phyloP scores from a whole-genome alignment of 2,797 vertebrate genomes.

The Poeciliopsis infans region DNA sequence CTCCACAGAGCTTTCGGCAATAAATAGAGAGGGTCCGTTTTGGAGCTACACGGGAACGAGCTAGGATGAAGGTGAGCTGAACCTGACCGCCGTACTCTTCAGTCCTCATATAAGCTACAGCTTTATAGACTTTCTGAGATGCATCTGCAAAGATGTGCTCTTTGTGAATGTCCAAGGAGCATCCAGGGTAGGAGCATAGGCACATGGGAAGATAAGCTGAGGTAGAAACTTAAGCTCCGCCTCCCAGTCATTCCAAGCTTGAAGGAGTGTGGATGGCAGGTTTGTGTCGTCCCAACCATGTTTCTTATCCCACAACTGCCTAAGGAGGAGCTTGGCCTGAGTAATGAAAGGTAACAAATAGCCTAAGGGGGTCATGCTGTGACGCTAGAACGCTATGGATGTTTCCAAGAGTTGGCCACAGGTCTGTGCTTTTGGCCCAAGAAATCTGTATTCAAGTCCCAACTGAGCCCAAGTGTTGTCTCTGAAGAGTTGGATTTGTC shows the following conservation, averaged over 20 bases:
- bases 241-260: not conserved
- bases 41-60: too few relatives aligned
- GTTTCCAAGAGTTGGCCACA: not conserved
- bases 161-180: not conserved
- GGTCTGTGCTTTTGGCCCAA: not conserved
- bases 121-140: not conserved
- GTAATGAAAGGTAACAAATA: constrained; percentile 1
- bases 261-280: not conserved
- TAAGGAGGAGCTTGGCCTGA: not conserved
- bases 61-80: too few relatives aligned
- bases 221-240: not conserved
- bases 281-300: constrained; percentile 1
- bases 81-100: not conserved
- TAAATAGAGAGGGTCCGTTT: too few relatives aligned
- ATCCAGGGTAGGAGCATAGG: not conserved
- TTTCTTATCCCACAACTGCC: not conserved
- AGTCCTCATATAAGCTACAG: not conserved
- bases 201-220: not conserved
- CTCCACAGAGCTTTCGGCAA: too few relatives aligned
- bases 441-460: not conserved
- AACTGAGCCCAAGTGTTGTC: not conserved
- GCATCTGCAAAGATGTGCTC: constrained; percentile 2
- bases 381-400: not conserved
- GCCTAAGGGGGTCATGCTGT: not conserved
- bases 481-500: not conserved